Conservation (phyloP, 2,888 invertebrate species). For the Tetranychus piercei region DNA sequence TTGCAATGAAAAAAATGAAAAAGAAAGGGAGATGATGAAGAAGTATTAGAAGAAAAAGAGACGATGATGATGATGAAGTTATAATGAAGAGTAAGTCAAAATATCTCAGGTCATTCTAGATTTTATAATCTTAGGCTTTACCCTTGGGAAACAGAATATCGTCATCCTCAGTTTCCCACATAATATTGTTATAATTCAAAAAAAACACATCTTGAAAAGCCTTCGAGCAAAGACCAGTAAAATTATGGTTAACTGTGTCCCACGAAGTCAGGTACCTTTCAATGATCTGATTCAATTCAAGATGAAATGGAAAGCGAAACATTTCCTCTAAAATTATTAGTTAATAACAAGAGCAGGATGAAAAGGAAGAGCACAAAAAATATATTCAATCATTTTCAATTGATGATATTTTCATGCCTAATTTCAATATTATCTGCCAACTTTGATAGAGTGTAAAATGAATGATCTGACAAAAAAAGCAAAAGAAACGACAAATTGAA, state of each 20-base stretch:
- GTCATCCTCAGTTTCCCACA: not conserved
- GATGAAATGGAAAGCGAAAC: not conserved
- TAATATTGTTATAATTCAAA: not conserved
- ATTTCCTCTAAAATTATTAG: too few species aligned
- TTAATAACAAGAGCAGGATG: too few species aligned
- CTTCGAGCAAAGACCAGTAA: not conserved
- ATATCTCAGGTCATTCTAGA: slow-evolving; percentile 1
- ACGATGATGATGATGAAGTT: not conserved
- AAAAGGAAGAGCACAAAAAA: not conserved
- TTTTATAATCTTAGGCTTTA: not conserved
- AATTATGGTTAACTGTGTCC: not conserved
- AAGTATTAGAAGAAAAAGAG: not conserved
- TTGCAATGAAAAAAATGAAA: not conserved
- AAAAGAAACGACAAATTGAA: not conserved
- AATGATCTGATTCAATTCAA: not conserved
- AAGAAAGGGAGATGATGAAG: not conserved
- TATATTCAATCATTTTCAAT: not conserved
- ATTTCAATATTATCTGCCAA: not conserved
- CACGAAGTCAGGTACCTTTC: not conserved
- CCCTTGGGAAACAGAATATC: not conserved
- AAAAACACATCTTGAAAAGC: not conserved
- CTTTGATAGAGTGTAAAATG: not conserved
- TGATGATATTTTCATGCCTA: not conserved
- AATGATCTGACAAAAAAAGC: not conserved
- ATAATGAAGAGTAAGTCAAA: not conserved